Evolutionary conservation across 2,888 invertebrate genomes (phyloP).

Genomic region (Phortica okadai): DNA sequence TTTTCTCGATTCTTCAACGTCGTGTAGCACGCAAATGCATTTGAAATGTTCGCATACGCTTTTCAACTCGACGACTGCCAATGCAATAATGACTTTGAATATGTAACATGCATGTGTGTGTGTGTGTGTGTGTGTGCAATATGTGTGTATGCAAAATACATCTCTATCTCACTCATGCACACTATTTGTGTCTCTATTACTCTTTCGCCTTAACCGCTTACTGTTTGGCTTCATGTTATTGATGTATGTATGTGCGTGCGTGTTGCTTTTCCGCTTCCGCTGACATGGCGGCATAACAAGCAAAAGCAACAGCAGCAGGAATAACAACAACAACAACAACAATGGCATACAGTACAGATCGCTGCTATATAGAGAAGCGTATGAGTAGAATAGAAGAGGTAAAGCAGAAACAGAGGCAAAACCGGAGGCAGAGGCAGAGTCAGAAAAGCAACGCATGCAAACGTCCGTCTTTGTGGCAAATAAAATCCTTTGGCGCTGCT

Average conservation of each 20-base stretch:
- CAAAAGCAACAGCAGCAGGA: background rate
- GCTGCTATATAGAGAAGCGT: background rate
- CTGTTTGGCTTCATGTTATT: no score
- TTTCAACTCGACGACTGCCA: background rate
- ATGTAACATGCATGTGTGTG: background rate
- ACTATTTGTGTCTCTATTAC: no score
- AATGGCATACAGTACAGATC: background rate
- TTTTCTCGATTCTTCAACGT: background rate
- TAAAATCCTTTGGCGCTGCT: background rate
- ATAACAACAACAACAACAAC: background rate
- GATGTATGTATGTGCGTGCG: constrained; percentile 21
- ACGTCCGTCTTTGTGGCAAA: background rate
- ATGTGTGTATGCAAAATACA: background rate
- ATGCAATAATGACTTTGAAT: constrained; percentile 31
- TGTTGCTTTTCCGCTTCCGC: constrained; percentile 36
- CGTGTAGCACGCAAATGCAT: constrained; percentile 14
- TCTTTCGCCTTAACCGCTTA: no score
- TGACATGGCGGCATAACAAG: constrained; percentile 28
- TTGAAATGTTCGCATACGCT: background rate
- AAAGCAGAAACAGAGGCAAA: background rate
- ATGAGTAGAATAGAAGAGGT: no score
- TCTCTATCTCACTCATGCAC: no score
- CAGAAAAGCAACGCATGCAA: background rate
- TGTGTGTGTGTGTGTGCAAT: background rate
- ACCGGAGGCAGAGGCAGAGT: background rate